A percentile compares a stretch with the other conserved stretches of the same genome.
These are phyloP conservation scores for Sebastes itinus DNA, from an alignment of 2,797 vertebrate genomes.

Conservation along the genomic window DNA sequence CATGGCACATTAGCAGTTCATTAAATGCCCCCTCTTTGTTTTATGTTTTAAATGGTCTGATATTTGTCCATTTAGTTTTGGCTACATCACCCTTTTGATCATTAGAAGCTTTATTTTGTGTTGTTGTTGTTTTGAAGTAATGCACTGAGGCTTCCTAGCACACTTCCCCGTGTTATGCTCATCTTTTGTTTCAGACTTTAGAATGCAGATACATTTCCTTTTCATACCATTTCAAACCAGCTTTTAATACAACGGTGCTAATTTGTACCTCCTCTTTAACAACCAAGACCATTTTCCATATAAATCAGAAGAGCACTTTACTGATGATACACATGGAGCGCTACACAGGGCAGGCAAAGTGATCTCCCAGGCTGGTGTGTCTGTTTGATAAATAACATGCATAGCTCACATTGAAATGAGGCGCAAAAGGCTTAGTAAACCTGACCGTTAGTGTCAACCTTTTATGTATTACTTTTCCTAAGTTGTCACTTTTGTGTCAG, in stretches of 20 bases:
- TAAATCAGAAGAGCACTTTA: background rate
- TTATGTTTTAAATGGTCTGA: conserved; percentile 3
- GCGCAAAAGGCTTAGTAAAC: conserved; percentile 7
- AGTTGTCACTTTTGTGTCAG: conserved; percentile 38
- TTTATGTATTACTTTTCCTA: conserved; percentile 22
- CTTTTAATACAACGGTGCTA: conserved; percentile 10
- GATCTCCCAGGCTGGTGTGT: background rate
- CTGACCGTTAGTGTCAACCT: conserved; percentile 21
- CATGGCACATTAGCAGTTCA: background rate
- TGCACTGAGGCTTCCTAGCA: background rate
- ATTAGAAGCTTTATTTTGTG: background rate
- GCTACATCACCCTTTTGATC: background rate
- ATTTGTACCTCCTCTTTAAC: conserved; percentile 21
- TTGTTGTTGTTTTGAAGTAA: background rate
- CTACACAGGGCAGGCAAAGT: background rate
- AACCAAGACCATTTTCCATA: background rate
- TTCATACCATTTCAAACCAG: background rate
- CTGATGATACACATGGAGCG: background rate
- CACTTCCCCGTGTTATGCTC: background rate
- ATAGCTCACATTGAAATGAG: conserved; percentile 20
- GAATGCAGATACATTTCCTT: background rate
- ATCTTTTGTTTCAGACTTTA: background rate
- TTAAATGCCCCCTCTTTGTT: background rate
- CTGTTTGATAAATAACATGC: conserved; percentile 37
- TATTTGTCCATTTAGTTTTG: background rate